These are phyloP conservation scores for Amphilophus citrinellus DNA, from an alignment of 2,113 vertebrate species.

Conservation along the genomic window DNA sequence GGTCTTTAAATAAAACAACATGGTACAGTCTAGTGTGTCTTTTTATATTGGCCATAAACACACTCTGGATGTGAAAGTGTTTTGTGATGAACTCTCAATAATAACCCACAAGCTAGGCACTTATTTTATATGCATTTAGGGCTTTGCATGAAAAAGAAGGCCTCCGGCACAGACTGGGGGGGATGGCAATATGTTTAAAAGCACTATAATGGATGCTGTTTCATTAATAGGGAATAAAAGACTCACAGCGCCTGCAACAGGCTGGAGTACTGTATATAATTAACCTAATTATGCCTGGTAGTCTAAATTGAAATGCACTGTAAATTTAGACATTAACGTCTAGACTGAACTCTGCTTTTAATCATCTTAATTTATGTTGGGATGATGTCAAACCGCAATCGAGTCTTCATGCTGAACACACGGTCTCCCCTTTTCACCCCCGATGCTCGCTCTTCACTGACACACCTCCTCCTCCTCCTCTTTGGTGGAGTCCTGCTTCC, in stretches of 20 bases:
- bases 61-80: not conserved
- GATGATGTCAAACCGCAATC: not conserved
- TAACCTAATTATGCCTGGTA: slow-evolving; percentile 48
- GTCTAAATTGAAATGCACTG: slow-evolving; percentile 31
- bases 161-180: not conserved
- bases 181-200: not conserved
- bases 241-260: not conserved
- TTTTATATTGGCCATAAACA: not conserved
- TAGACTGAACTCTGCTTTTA: slow-evolving; percentile 21
- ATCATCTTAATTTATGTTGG: slow-evolving; percentile 35
- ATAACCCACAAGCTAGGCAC: not conserved
- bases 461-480: slow-evolving; percentile 33
- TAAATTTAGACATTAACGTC: slow-evolving; percentile 40
- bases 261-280: slow-evolving; percentile 37
- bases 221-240: slow-evolving; percentile 2
- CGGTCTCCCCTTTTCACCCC: not conserved
- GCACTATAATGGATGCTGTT: not conserved
- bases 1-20: not conserved
- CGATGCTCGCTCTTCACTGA: slow-evolving; percentile 19
- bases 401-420: slow-evolving; percentile 6
- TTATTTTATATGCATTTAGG: not conserved
- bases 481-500: slow-evolving; percentile 20
- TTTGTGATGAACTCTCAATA: not conserved
- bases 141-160: not conserved
- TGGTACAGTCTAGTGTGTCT: not conserved